A percentile compares a stretch with the other conserved stretches of the same genome.
Evolutionary conservation across 2,113 vertebrate genomes (phyloP).

Genomic region (Syngnathoides biaculeatus): DNA sequence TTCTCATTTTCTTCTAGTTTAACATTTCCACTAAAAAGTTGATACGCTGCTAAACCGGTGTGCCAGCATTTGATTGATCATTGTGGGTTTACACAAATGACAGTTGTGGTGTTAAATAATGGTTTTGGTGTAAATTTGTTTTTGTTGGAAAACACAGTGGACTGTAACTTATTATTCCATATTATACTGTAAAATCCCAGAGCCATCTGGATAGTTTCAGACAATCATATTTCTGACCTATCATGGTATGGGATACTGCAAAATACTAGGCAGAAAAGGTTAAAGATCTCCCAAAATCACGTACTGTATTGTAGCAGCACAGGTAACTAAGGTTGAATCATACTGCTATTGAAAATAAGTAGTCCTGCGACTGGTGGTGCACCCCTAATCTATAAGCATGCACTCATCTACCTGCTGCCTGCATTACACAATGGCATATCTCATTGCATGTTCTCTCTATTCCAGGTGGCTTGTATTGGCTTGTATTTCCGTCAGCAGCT

Average conservation of each 20-base stretch:
- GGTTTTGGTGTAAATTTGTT: constrained; percentile 9
- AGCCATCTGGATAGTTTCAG: no score
- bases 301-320: neutral
- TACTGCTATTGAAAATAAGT: neutral
- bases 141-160: constrained; percentile 8
- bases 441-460: constrained; percentile 14
- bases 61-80: constrained; percentile 3
- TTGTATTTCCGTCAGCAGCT: constrained; percentile 92
- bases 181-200: no score
- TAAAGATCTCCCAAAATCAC: neutral
- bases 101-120: constrained; percentile 1
- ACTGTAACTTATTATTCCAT: no score
- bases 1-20: constrained; percentile 8
- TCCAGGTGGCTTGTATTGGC: constrained; percentile 87
- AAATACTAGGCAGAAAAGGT: no score
- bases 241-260: no score
- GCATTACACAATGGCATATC: neutral
- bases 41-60: neutral
- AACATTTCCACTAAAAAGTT: neutral
- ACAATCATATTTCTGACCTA: no score
- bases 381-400: neutral
- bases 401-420: neutral
- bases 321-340: neutral
- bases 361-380: neutral
- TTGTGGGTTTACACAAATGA: constrained; percentile 1